Base-by-base conservation (phyloP, 2,797 vertebrate genomes). In the Chaetophractus vellerosus region DNA sequence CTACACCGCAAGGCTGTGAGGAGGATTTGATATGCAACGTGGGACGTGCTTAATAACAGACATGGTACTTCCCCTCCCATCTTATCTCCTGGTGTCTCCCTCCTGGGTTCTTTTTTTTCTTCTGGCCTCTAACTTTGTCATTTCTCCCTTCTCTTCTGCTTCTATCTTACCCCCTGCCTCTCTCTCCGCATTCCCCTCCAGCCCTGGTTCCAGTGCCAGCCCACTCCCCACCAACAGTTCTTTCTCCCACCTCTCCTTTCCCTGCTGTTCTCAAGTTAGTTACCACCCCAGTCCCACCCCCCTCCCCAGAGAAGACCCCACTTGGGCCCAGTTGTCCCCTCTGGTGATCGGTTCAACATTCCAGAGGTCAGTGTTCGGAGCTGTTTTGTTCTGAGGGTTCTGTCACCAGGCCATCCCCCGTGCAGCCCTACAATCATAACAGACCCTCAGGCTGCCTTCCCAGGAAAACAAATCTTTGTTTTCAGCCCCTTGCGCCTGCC, bases 401-500 rank as follows among this genome's bases (percentile, higher is more conserved):
- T 68, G 71, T 81, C 93, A 83, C 41, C 91, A n/a, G 36, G 36
- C 2, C 5, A 26, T 19, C 9, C 57, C 45, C 24, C 6, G 3
- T 3, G 75, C 15, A 52, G 71, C 79, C 64, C 48, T 36, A 18
- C 48, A 57, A n/a, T 88, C 81, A 11, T 75, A 48, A 91, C 84
- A 84, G 50, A 38, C 55, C 61, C 1, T 0, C 59, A 61, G 90
- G 83, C 68, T 5, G 0, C 57, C 76, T 95, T 75, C 69, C 82
- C 66, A 24, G 72, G 72, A 94, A 96, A 95, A 80, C 64, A 91
- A 80, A 33, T 11, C 72, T 91, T 81, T 96, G 78, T 93, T 93
- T 93, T 85, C 81, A 59, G 92, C 26, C 16, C 69, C 84, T 59
- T 48, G 41, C 0, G 5, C 57, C 16, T 9, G 41, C 31, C 50